phyloP scores from a whole-genome alignment of 1,140 invertebrate genomes.

The Drosophila miranda region DNA sequence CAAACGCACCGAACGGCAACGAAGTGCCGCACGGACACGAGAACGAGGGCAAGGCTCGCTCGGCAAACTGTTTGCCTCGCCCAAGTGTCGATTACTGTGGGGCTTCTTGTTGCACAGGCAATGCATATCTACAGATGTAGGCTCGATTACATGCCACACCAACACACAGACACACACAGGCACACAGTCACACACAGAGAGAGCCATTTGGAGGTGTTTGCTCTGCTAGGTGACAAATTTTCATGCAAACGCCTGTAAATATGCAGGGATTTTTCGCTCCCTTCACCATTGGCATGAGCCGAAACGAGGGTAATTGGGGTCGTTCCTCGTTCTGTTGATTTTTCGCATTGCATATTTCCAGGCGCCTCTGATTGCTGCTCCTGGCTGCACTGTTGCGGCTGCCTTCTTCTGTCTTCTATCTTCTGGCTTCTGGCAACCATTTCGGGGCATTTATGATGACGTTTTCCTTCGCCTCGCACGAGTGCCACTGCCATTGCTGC shows the following conservation, averaged over 20 bases:
- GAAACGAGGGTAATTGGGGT: constrained; percentile 79
- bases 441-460: constrained; percentile 68
- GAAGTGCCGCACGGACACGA: constrained; percentile 7
- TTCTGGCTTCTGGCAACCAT: constrained; percentile 24
- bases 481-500: constrained; percentile 38
- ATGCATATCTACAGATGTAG: constrained; percentile 62
- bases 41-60: no score
- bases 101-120: constrained; percentile 44
- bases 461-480: constrained; percentile 68
- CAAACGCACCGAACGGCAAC: constrained; percentile 47
- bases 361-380: constrained; percentile 56
- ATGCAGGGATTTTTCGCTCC: constrained; percentile 63
- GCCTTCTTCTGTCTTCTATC: background rate
- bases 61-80: constrained; percentile 61
- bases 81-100: constrained; percentile 77
- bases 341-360: constrained; percentile 77
- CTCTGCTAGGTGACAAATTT: constrained; percentile 79
- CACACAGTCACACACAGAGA: constrained; percentile 1
- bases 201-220: constrained; percentile 52
- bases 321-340: constrained; percentile 66
- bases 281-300: constrained; percentile 44
- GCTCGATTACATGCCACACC: constrained; percentile 55
- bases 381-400: constrained; percentile 34
- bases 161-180: constrained; percentile 13
- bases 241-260: constrained; percentile 77